Evolutionary conservation across 2,888 invertebrate species (phyloP).

Genomic region (Papilio elwesi): DNA sequence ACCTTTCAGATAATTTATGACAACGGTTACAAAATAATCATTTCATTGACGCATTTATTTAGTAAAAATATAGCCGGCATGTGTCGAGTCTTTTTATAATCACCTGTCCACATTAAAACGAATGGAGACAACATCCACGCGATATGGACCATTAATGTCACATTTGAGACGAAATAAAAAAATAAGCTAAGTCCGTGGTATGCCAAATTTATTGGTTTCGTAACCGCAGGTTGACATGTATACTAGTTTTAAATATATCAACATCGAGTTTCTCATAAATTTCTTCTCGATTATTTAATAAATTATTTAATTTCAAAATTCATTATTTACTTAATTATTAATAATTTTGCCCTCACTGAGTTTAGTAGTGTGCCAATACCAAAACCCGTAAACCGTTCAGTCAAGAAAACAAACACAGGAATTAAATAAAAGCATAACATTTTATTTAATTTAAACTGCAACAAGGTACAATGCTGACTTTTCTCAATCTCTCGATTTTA

Average conservation of each 20-base stretch:
- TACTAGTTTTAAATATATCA: constrained; percentile 24
- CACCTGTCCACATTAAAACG: constrained; percentile 51
- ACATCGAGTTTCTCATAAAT: background rate
- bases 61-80: background rate
- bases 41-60: background rate
- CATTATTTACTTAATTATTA: too few species aligned
- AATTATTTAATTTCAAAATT: too few species aligned
- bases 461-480: too few species aligned
- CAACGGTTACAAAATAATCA: too few species aligned
- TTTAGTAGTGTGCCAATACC: too few species aligned
- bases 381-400: too few species aligned
- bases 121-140: constrained; percentile 47
- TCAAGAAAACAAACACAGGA: too few species aligned
- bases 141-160: constrained; percentile 67
- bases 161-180: constrained; percentile 54
- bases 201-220: constrained; percentile 22
- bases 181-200: constrained; percentile 41
- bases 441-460: too few species aligned
- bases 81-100: constrained; percentile 49
- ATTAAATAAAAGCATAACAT: too few species aligned
- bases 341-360: too few species aligned
- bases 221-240: constrained; percentile 30
- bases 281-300: background rate
- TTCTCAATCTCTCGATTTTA: too few species aligned
- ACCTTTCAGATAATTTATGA: too few species aligned